Percentiles rank a stretch among this genome's conserved stretches.
Evolutionary conservation across 2,113 vertebrate genomes (phyloP).

Genomic region (Cinclus cinclus): DNA sequence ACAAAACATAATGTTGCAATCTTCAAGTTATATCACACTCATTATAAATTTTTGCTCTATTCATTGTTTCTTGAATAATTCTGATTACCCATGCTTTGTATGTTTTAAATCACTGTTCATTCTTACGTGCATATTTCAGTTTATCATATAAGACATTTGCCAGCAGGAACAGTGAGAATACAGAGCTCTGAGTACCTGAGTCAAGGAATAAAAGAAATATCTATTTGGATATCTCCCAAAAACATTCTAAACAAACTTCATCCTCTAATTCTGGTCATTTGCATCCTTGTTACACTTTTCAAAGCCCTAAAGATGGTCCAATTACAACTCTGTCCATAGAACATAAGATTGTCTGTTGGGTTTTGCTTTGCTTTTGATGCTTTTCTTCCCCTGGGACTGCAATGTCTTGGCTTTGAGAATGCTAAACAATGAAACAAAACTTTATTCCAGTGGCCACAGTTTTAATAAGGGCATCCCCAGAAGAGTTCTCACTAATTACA

Average conservation of each 20-base stretch:
- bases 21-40: neutral
- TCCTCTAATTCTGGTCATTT: neutral
- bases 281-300: neutral
- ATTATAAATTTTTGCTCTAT: neutral
- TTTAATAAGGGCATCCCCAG: neutral
- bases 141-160: neutral
- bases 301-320: neutral
- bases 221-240: neutral
- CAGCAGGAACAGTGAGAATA: neutral
- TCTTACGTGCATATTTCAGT: neutral
- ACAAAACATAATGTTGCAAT: neutral
- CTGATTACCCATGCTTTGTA: neutral
- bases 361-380: neutral
- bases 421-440: neutral
- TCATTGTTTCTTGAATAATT: neutral
- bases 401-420: neutral
- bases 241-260: neutral
- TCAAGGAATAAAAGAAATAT: neutral
- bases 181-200: neutral
- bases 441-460: neutral
- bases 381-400: neutral
- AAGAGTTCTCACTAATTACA: neutral
- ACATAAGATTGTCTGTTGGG: fast-evolving
- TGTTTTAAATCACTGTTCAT: neutral
- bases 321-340: neutral